These are phyloP conservation scores for Lytechinus variegatus DNA, from an alignment of 35 echinoderm and acorn worm genomes.

Conservation along the genomic window DNA sequence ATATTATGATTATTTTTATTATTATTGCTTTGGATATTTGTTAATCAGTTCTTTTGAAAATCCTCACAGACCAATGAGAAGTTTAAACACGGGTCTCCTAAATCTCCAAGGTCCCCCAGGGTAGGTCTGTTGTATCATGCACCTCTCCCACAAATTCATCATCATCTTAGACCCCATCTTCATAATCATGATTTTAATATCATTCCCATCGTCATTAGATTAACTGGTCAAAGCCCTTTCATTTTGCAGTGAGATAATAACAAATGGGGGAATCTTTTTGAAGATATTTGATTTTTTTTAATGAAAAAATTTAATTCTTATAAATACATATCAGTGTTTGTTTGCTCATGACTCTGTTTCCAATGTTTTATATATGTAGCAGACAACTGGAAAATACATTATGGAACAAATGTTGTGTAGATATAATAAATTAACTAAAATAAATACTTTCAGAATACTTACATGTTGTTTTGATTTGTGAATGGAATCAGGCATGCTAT, in stretches of 20 bases:
- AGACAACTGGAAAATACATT: too few species aligned
- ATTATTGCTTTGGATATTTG: too few species aligned
- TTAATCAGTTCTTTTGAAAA: background rate
- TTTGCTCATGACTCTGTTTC: too few species aligned
- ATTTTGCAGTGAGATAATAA: background rate
- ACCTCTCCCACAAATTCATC: background rate
- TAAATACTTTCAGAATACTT: too few species aligned
- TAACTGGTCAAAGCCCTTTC: background rate
- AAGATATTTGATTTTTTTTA: too few species aligned
- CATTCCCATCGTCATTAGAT: background rate
- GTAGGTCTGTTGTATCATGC: background rate
- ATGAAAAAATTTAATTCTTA: too few species aligned
- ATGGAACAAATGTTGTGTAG: too few species aligned
- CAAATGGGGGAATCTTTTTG: background rate
- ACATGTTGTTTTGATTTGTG: background rate
- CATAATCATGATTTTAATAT: background rate
- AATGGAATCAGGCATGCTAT: background rate
- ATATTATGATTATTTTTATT: too few species aligned
- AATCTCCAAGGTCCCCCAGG: constrained; percentile 46
- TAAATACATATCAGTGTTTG: too few species aligned
- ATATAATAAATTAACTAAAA: too few species aligned
- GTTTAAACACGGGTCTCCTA: constrained; percentile 34
- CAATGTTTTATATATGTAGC: too few species aligned
- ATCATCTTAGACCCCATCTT: background rate
- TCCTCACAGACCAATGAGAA: constrained; percentile 23